Percentiles rank a stretch among this genome's conserved stretches.
These are phyloP conservation scores for Climacteris rufus DNA, from an alignment of 2,113 vertebrate genomes.

Conservation along the genomic window DNA sequence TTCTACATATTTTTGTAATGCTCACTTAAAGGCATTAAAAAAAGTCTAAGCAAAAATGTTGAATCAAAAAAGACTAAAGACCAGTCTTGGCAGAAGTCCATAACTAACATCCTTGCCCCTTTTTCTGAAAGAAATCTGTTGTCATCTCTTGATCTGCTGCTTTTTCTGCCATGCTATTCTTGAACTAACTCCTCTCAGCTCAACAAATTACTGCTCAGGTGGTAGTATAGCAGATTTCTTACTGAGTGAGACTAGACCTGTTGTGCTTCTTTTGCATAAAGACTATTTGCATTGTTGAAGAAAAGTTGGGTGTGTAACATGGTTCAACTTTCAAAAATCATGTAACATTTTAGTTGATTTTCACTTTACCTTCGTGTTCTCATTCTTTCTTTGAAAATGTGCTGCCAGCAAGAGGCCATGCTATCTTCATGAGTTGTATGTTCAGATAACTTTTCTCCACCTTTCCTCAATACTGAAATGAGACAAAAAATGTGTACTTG, in stretches of 20 bases:
- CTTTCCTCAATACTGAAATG: background rate
- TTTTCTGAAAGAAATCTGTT: slow-evolving; percentile 31
- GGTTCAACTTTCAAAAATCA: background rate
- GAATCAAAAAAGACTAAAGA: background rate
- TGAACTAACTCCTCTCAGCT: background rate
- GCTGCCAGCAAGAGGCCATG: background rate
- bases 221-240: background rate
- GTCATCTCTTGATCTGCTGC: background rate
- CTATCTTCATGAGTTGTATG: background rate
- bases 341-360: background rate
- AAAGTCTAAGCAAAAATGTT: background rate
- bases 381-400: background rate
- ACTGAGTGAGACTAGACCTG: background rate
- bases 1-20: background rate
- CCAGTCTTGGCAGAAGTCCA: background rate
- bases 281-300: background rate
- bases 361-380: background rate
- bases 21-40: background rate
- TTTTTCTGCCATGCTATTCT: background rate
- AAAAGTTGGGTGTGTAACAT: background rate
- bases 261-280: background rate
- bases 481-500: background rate
- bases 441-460: background rate
- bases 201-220: background rate
- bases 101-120: slow-evolving; percentile 21